A percentile compares a stretch with the other conserved stretches of the same genome.
phyloP scores from a whole-genome alignment of 2,797 vertebrate genomes.

The Eupleurogrammus muticus region DNA sequence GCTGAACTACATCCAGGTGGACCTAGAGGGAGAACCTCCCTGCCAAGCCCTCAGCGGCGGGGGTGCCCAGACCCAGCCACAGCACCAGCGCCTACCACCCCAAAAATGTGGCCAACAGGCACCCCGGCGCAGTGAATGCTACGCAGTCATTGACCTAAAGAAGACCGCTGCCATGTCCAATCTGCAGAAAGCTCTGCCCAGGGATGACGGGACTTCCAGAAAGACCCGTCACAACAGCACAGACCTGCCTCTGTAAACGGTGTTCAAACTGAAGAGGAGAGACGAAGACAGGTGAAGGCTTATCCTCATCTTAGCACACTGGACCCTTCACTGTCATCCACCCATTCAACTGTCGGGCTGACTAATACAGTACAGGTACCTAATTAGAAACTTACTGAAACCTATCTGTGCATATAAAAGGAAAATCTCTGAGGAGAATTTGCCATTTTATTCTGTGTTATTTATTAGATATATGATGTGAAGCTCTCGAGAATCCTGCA shows the following conservation, averaged over 20 bases:
- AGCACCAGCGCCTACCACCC: constrained; percentile 77
- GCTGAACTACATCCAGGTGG: constrained; percentile 99
- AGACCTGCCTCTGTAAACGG: constrained; percentile 93
- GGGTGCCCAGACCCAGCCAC: constrained; percentile 77
- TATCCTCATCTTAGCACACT: constrained; percentile 81
- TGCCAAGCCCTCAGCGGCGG: constrained; percentile 75
- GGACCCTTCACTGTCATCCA: constrained; percentile 83
- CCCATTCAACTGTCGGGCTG: constrained; percentile 71
- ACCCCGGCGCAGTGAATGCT: constrained; percentile 90
- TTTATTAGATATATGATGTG: constrained; percentile 67
- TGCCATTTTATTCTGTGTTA: constrained; percentile 73
- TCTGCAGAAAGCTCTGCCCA: constrained; percentile 96
- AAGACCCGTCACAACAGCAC: constrained; percentile 99
- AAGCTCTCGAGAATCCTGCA: constrained; percentile 49
- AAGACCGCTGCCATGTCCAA: constrained; percentile 99
- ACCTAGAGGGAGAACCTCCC: constrained; percentile 89
- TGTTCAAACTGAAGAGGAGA: constrained; percentile 65
- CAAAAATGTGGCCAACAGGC: constrained; percentile 81
- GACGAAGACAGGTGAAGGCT: constrained; percentile 74
- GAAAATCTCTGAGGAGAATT: constrained; percentile 69
- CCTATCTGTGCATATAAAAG: constrained; percentile 64
- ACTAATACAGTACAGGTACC: constrained; percentile 77
- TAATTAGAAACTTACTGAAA: constrained; percentile 71
- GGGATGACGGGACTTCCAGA: constrained; percentile 96
- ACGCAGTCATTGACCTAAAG: constrained; percentile 97